A percentile compares a stretch with the other conserved stretches of the same genome.
phyloP scores from a whole-genome alignment of 1,140 invertebrate genomes.

The Hermetia illucens region DNA sequence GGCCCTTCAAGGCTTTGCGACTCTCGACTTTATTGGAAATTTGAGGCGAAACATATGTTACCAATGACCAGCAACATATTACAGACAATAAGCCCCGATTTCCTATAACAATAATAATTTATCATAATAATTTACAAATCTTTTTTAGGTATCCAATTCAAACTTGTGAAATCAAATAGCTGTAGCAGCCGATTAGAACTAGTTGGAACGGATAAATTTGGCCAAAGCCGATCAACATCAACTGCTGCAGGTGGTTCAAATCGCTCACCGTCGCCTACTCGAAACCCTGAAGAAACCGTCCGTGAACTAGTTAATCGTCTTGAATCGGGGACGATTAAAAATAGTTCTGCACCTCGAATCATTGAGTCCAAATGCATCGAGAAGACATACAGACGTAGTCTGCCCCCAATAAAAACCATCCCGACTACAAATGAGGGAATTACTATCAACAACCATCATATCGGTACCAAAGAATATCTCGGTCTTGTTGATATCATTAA shows the following conservation, averaged over 20 bases:
- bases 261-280: slow-evolving; percentile 19
- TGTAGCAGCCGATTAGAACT: slow-evolving; percentile 68
- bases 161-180: slow-evolving; percentile 67
- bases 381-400: neutral
- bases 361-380: slow-evolving; percentile 9
- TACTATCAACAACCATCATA: slow-evolving; percentile 19
- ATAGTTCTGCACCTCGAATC: slow-evolving; percentile 4
- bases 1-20: too few relatives aligned
- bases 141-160: slow-evolving; percentile 52
- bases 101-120: too few relatives aligned
- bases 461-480: slow-evolving; percentile 2
- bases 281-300: slow-evolving; percentile 19
- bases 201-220: slow-evolving; percentile 42
- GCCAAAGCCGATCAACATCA: slow-evolving; percentile 36
- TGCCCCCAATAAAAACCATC: too few relatives aligned
- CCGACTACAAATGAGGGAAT: slow-evolving; percentile 8
- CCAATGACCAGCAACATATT: too few relatives aligned
- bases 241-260: slow-evolving; percentile 32
- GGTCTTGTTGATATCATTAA: slow-evolving; percentile 1
- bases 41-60: slow-evolving; percentile 1
- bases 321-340: slow-evolving; percentile 8
- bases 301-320: slow-evolving; percentile 27
- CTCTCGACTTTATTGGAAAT: too few relatives aligned
- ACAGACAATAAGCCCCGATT: too few relatives aligned
- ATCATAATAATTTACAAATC: too few relatives aligned